Percentiles rank a stretch among this genome's conserved stretches.
Conservation (phyloP, 2,113 vertebrate species). For the Gasterosteus aculeatus region DNA sequence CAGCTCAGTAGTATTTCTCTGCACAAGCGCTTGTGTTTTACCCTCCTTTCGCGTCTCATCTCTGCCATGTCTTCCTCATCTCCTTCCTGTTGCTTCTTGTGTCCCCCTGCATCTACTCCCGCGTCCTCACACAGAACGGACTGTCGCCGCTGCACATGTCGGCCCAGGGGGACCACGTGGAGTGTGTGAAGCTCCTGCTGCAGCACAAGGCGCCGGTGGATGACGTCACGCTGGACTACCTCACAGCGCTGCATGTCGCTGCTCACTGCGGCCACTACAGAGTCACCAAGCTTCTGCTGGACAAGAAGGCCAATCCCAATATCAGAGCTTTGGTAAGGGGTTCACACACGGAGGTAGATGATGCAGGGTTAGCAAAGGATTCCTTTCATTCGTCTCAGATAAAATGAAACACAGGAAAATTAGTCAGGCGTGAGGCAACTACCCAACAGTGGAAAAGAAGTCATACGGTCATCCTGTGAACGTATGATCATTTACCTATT, state of each 20-base stretch:
- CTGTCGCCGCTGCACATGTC: conserved; percentile 98
- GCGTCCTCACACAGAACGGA: conserved; percentile 85
- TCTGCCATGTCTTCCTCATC: not conserved
- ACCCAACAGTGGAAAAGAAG: not conserved
- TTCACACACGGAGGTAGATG: not conserved
- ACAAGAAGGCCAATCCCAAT: conserved; percentile 98
- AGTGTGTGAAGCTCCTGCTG: conserved; percentile 94
- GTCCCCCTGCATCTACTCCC: not conserved
- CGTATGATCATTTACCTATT: not conserved
- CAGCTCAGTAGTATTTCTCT: not conserved
- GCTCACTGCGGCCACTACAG: conserved; percentile 98
- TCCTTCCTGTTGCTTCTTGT: not conserved
- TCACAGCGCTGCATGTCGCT: conserved; percentile 94
- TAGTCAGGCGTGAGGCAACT: not conserved
- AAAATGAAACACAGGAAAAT: not conserved
- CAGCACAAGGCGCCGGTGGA: conserved; percentile 96
- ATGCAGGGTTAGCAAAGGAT: not conserved
- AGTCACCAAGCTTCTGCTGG: conserved; percentile 96
- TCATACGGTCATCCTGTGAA: not conserved
- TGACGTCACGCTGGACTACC: conserved; percentile 96
- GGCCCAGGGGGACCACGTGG: conserved; percentile 95
- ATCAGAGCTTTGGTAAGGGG: conserved; percentile 89
- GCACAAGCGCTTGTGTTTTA: not conserved
- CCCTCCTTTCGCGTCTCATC: not conserved
- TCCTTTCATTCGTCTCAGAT: not conserved